Percentiles rank a stretch among this genome's conserved stretches.
Conservation (phyloP, 2,113 vertebrate species). For the Forbesichthys agassizii region DNA sequence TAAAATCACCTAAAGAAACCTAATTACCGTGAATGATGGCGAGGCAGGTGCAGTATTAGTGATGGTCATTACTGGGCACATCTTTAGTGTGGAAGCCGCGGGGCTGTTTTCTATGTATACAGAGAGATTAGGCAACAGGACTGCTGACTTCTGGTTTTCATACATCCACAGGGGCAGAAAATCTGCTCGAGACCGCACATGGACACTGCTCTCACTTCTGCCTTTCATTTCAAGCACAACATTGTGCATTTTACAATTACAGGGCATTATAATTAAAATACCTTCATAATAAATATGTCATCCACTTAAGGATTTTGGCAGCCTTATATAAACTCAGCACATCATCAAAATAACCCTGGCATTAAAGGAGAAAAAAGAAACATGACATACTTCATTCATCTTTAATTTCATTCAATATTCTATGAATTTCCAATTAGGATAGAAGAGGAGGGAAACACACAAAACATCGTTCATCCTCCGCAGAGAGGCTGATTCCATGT, state of each 20-base stretch:
- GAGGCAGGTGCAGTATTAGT: constrained; percentile 7
- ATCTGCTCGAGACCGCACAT: constrained; percentile 46
- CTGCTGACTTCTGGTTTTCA: constrained; percentile 52
- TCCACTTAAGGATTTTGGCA: constrained; percentile 43
- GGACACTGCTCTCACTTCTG: constrained; percentile 15
- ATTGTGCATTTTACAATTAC: constrained; percentile 49
- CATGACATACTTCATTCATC: constrained; percentile 36
- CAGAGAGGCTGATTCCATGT: constrained; percentile 3
- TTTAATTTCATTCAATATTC: constrained; percentile 53
- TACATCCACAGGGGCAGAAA: constrained; percentile 33
- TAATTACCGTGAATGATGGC: background rate
- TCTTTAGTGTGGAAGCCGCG: constrained; percentile 19
- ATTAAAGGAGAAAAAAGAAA: constrained; percentile 29
- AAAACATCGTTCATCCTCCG: constrained; percentile 24
- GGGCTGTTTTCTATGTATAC: constrained; percentile 19
- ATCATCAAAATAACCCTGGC: constrained; percentile 30
- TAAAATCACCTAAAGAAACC: background rate
- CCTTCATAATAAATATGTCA: constrained; percentile 53
- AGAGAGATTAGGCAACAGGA: constrained; percentile 22
- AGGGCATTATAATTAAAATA: constrained; percentile 49
- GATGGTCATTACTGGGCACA: constrained; percentile 3
- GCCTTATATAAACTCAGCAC: constrained; percentile 45
- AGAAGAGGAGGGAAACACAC: constrained; percentile 22
- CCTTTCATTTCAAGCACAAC: constrained; percentile 45
- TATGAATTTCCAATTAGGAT: constrained; percentile 59